Percentiles rank a stretch among this genome's conserved stretches.
These are phyloP conservation scores for Chaenogobius annularis DNA, from an alignment of 2,113 vertebrate genomes.

Conservation along the genomic window DNA sequence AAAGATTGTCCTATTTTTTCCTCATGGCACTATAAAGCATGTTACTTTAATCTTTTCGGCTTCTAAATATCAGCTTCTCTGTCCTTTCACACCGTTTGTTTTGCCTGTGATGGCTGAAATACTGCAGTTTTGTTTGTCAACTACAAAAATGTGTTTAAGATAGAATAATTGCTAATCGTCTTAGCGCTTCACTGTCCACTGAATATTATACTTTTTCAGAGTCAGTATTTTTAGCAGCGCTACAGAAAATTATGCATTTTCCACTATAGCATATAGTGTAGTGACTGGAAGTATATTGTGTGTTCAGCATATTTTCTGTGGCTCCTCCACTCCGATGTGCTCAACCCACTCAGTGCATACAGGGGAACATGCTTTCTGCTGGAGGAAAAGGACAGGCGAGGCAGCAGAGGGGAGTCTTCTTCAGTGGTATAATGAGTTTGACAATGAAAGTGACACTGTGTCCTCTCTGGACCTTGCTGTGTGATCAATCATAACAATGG, in stretches of 20 bases:
- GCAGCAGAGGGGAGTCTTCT: constrained; percentile 44
- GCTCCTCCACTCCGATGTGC: constrained; percentile 26
- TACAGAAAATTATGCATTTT: constrained; percentile 33
- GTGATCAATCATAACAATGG: constrained; percentile 77
- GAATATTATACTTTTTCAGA: constrained; percentile 11
- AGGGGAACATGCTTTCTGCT: constrained; percentile 43
- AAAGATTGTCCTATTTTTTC: background rate
- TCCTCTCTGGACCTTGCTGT: constrained; percentile 69
- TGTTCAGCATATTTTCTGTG: constrained; percentile 58
- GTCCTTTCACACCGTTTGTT: background rate
- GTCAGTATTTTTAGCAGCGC: constrained; percentile 19
- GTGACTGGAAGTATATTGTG: constrained; percentile 32
- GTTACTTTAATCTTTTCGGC: background rate
- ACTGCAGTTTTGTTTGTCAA: constrained; percentile 49
- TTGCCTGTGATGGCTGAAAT: background rate
- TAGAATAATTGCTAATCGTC: constrained; percentile 30
- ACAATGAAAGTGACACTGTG: constrained; percentile 75
- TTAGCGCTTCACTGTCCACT: constrained; percentile 18
- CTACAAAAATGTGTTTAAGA: constrained; percentile 34
- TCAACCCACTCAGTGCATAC: constrained; percentile 23
- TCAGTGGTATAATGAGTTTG: constrained; percentile 73
- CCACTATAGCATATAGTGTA: constrained; percentile 20
- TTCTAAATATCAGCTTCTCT: background rate
- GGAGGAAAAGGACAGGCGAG: constrained; percentile 52
- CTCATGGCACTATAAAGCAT: background rate